Base-by-base conservation (phyloP, 2,888 invertebrate genomes). In the Drosophila paramelanica region DNA sequence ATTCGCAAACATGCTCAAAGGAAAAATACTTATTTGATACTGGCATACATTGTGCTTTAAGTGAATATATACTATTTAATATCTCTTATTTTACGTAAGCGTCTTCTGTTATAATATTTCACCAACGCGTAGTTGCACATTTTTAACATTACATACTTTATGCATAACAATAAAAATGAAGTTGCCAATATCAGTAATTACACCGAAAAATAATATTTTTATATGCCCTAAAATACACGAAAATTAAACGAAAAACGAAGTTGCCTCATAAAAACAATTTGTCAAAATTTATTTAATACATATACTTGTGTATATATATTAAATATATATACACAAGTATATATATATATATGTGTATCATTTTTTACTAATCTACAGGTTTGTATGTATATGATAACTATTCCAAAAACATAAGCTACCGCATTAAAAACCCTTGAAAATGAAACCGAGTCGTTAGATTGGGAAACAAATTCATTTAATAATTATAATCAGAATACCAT, bases 111-210 rank as follows among this genome's bases (percentile, higher is more conserved):
- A 69, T 76, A 51, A 68, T 64, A 52, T 59, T 57, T 67, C 68
- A 67, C 61, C 64, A 58, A 68, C 39, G 71, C 46, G 33, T 73
- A 75, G 61, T 58, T 77, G 71, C 85, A 81, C 76, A 65, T 56
- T 71, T 60, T 65, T 50, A 82, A 59, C 62, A 82, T 73, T 67
- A 83, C 68, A 71, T 67, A 78, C 58, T 77, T 45, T 59, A 86
- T 67, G 73, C 57, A 73, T 73, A 52, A 86, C 73, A 73, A 61
- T 56, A 70, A 82, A 65, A 60, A 73, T 65, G 61, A 78, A 83
- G 84, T 84, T 86, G 84, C 89, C 84, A 84, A 84, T 88, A 88
- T 85, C 72, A 82, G 68, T 88, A 88, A 80, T 80, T 83, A 81
- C 75, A 87, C 51, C 62, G 57, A 81, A 56, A 79, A 70, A 58